These are phyloP conservation scores for Procambarus clarkii DNA, from an alignment of 1,140 invertebrate species.

Conservation along the genomic window DNA sequence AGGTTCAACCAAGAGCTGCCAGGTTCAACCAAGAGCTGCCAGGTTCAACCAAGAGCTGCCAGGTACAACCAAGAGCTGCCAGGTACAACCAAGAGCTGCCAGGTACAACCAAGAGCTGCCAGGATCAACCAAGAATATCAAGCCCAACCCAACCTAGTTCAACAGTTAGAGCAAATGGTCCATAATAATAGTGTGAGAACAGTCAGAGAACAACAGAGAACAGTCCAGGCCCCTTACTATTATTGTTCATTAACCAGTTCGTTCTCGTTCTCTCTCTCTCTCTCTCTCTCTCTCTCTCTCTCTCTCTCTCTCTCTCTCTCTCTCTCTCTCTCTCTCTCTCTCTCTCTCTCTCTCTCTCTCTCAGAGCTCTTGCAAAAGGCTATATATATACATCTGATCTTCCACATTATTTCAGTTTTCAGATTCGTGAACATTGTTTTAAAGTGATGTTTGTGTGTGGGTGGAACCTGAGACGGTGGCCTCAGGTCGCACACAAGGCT, in stretches of 20 bases:
- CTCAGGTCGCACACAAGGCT: too few relatives aligned
- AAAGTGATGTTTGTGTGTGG: too few relatives aligned
- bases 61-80: too few relatives aligned
- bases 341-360: conserved; percentile 2
- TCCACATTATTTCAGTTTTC: too few relatives aligned
- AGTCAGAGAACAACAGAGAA: background rate
- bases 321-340: conserved; percentile 23
- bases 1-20: too few relatives aligned
- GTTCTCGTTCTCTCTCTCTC: background rate
- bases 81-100: too few relatives aligned
- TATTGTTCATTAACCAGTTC: conserved; percentile 60
- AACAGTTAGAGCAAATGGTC: conserved; percentile 28
- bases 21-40: too few relatives aligned
- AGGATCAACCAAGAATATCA: background rate
- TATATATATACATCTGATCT: too few relatives aligned
- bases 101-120: background rate
- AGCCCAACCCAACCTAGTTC: background rate
- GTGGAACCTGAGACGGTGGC: too few relatives aligned
- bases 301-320: conserved; percentile 48
- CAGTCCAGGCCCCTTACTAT: conserved; percentile 17
- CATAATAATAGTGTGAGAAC: conserved; percentile 46
- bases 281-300: background rate
- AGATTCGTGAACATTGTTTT: too few relatives aligned
- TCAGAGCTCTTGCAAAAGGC: background rate
- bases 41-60: too few relatives aligned